Conservation (phyloP, 2,797 vertebrate genomes). For the Distichodus sexfasciatus region DNA sequence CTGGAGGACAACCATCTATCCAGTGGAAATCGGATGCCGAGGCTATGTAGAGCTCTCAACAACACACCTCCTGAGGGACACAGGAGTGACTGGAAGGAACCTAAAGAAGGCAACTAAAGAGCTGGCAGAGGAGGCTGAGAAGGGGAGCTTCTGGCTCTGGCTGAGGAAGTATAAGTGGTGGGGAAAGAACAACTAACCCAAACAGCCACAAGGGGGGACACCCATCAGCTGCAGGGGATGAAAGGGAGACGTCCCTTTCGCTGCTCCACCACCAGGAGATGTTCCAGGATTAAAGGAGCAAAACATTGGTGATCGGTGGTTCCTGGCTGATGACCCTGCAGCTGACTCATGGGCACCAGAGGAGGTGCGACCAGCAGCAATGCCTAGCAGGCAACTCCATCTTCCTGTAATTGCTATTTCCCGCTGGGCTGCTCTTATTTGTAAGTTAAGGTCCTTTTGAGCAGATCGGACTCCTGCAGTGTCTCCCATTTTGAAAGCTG, state of each 20-base stretch:
- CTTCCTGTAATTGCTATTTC: too few species aligned
- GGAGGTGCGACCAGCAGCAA: background rate
- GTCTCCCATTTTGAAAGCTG: background rate
- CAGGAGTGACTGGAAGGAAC: background rate
- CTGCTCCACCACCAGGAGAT: constrained; percentile 1
- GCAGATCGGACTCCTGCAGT: background rate
- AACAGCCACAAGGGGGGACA: too few species aligned
- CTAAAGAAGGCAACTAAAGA: background rate
- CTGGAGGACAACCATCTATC: constrained; percentile 5
- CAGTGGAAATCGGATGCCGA: background rate
- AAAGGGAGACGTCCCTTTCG: background rate
- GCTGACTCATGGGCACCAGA: background rate
- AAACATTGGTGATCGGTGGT: constrained; percentile 5
- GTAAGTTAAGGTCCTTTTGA: background rate
- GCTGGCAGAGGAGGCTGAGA: background rate
- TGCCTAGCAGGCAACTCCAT: background rate
- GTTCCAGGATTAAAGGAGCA: constrained; percentile 12
- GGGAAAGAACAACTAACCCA: background rate
- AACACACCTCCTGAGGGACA: background rate
- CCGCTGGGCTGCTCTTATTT: background rate
- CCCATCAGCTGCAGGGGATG: background rate
- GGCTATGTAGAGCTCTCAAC: background rate
- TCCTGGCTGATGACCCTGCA: background rate
- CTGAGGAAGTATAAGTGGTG: background rate
- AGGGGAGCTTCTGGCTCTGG: background rate